phyloP scores from a whole-genome alignment of 2,113 vertebrate genomes.

The Puffinus mauretanicus region DNA sequence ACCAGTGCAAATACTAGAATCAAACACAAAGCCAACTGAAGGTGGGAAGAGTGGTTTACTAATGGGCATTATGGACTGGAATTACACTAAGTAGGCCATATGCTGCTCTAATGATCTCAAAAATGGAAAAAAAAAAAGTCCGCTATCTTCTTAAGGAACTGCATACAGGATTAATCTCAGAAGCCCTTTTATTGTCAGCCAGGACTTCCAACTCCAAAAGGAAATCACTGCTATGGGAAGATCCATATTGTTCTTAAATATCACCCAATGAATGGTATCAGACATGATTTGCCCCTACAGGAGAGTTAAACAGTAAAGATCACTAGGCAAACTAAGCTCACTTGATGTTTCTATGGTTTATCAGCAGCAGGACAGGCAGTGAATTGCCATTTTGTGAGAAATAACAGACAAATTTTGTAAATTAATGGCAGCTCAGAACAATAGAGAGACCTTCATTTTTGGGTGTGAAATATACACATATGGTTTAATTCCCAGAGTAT shows the following conservation, averaged over 20 bases:
- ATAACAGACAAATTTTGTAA: background rate
- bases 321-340: background rate
- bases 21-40: background rate
- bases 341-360: background rate
- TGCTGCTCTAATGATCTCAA: background rate
- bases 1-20: background rate
- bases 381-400: background rate
- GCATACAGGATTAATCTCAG: background rate
- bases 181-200: background rate
- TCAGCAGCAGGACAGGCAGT: background rate
- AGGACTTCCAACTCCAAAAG: background rate
- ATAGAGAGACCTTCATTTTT: background rate
- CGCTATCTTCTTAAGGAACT: background rate
- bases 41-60: background rate
- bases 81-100: background rate
- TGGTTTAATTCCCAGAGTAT: background rate
- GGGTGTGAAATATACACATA: background rate
- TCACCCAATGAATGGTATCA: background rate
- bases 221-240: background rate
- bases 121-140: background rate
- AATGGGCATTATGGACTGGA: background rate
- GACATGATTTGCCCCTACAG: background rate
- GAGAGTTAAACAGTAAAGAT: background rate
- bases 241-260: background rate
- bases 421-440: background rate